Base-by-base conservation (phyloP, 2,797 vertebrate species). In the Sebastes glaucus region DNA sequence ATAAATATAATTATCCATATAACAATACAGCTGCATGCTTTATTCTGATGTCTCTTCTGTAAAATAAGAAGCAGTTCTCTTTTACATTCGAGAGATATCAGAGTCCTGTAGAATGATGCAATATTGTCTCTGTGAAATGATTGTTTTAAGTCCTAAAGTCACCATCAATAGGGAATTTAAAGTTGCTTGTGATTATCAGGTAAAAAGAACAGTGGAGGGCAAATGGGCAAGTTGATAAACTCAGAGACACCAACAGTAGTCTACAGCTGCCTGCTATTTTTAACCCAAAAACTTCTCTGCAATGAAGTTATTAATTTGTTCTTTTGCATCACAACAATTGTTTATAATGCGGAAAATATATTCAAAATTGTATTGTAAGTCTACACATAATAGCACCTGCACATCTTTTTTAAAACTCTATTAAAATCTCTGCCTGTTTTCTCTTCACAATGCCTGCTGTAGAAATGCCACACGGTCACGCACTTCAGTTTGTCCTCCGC, bases 251-350 rank as follows among this genome's bases (percentile, higher is more conserved):
- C 91, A 90, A 93, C 93, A 89, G 82, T 38, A 42, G 22, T 4
- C 32, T 80, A 55, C 88, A 91, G 86, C 87, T 89, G 82, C 22
- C 69, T 82, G 92, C 95, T 96, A 95, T 96, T 96, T 96, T 95
- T 96, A 96, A 91, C 94, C 75, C 49, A 84, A 60, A 73, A 86
- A 71, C 89, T 81, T 60, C 69, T 82, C 71, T 80, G 52, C 49
- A 38, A 32, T 81, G 42, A 62, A 49, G 77, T 71, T 33, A 60
- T 79, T 32, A 20, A 8, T 22, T 6, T 22, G 16, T 53, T 35
- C 18, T 16, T 71, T 71, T 35, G 11, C 59, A 56, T 23, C 11
- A 2, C 0, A 33, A 33, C 30, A 32, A 32, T 32, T 32, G 32
- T 32, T 32, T 32, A 9, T 32, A 32, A 32, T 3, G 32, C 32